phyloP scores from a whole-genome alignment of 1,140 invertebrate genomes.

The Drosophila lini region DNA sequence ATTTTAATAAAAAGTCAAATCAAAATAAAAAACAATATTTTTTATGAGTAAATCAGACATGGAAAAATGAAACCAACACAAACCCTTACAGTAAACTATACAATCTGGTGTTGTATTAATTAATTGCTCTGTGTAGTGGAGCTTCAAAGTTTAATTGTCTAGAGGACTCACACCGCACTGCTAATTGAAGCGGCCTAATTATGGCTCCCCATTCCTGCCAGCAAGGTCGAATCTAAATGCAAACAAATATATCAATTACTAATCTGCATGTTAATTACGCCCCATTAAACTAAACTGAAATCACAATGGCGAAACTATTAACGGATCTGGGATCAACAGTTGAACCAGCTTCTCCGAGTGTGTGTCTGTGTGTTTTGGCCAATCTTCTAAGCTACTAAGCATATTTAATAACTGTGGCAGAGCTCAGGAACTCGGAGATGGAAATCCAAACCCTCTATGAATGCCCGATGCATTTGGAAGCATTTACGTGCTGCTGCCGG shows the following conservation, averaged over 20 bases:
- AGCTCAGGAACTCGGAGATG: slow-evolving; percentile 12
- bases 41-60: background rate
- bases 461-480: slow-evolving; percentile 38
- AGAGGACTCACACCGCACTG: slow-evolving; percentile 1
- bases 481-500: slow-evolving; percentile 46
- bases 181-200: slow-evolving; percentile 21
- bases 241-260: slow-evolving; percentile 19
- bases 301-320: slow-evolving; percentile 20
- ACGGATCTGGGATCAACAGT: slow-evolving; percentile 3
- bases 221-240: slow-evolving; percentile 10
- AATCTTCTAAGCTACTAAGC: slow-evolving; percentile 16
- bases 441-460: slow-evolving; percentile 18
- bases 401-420: slow-evolving; percentile 28
- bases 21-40: background rate
- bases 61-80: background rate
- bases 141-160: slow-evolving; percentile 1
- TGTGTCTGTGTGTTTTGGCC: background rate
- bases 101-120: background rate
- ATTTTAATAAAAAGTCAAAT: background rate
- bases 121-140: background rate
- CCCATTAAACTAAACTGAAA: slow-evolving; percentile 27
- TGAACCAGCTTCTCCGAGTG: background rate
- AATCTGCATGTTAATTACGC: slow-evolving; percentile 27
- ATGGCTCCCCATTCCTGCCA: background rate
- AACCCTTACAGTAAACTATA: background rate